Conservation (phyloP, 2,113 vertebrate species). For the Osmerus eperlanus region DNA sequence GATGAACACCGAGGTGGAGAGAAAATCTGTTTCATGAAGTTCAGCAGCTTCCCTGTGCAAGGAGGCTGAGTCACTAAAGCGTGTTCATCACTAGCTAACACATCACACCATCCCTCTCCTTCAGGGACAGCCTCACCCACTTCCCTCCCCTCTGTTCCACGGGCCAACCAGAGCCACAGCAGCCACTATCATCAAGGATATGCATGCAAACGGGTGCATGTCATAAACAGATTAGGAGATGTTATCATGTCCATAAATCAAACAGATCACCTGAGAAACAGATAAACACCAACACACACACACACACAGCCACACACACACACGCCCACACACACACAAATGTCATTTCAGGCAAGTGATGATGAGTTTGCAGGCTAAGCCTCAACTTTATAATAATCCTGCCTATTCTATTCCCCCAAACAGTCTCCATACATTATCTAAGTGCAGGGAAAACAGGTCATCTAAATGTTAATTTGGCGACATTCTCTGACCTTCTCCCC, state of each 20-base stretch:
- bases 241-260: conserved; percentile 1
- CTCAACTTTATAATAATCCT: background rate
- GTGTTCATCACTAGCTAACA: no score
- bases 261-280: background rate
- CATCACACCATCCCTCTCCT: background rate
- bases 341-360: conserved; percentile 1
- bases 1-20: background rate
- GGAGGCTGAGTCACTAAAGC: no score
- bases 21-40: no score
- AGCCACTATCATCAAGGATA: background rate
- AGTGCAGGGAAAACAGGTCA: background rate
- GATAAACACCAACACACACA: background rate
- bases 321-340: background rate
- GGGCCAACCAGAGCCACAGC: background rate
- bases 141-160: background rate
- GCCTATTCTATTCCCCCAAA: background rate
- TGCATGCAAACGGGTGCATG: conserved; percentile 16
- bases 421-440: background rate
- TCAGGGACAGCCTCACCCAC: background rate
- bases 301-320: background rate
- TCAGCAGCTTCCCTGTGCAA: background rate
- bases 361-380: conserved; percentile 4
- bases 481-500: conserved; percentile 3
- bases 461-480: conserved; percentile 1
- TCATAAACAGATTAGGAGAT: background rate